Percentiles rank a stretch among this genome's conserved stretches.
phyloP scores from a whole-genome alignment of 2,113 vertebrate species.

The Accipiter cooperii region DNA sequence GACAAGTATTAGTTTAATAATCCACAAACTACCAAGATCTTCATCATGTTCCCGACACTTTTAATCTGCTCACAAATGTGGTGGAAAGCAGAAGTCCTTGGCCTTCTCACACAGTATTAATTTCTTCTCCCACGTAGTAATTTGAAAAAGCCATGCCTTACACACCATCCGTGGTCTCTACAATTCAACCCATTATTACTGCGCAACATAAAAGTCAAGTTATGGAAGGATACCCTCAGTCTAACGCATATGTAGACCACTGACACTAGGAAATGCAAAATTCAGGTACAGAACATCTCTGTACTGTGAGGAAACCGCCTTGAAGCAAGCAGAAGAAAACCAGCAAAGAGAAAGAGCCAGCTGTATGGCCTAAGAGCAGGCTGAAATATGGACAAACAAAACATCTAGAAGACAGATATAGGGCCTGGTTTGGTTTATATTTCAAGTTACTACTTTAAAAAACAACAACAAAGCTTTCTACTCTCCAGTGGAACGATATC shows the following conservation, averaged over 20 bases:
- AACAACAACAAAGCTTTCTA: not conserved
- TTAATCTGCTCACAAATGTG: not conserved
- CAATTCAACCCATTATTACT: not conserved
- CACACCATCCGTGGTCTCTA: not conserved
- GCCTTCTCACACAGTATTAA: not conserved
- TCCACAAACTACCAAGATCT: not conserved
- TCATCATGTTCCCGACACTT: not conserved
- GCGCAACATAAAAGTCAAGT: not conserved
- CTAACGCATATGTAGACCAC: not conserved
- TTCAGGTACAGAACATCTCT: not conserved
- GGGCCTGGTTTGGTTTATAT: not conserved
- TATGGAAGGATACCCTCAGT: not conserved
- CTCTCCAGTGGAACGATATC: fast-evolving
- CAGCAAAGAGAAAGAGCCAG: not conserved
- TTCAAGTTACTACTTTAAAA: not conserved
- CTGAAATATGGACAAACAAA: not conserved
- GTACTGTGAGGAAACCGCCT: not conserved
- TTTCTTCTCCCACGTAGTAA: not conserved
- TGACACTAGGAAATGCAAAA: not conserved
- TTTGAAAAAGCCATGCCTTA: not conserved
- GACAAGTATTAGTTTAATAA: not conserved
- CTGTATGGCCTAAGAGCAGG: not conserved
- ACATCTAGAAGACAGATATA: not conserved
- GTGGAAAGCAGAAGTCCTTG: not conserved
- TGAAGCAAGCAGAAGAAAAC: not conserved